Conservation (phyloP, 2,797 vertebrate genomes). For the Mormyrops attenuatus region DNA sequence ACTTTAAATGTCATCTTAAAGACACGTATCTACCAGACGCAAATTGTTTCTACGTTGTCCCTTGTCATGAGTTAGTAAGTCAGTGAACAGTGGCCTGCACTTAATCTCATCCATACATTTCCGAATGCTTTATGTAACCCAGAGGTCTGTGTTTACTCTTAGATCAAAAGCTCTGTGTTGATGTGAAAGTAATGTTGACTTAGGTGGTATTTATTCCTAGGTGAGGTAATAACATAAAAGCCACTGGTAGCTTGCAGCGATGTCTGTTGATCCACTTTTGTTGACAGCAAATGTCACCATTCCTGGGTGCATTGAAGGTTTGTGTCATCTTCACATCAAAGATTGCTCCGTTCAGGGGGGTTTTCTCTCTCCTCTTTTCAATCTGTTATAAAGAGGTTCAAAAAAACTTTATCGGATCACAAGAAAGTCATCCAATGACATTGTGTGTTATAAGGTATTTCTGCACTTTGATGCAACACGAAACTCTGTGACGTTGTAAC, state of each 20-base stretch:
- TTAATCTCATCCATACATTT: not conserved
- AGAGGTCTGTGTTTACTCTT: not conserved
- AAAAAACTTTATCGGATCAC: constrained; percentile 5
- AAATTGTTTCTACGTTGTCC: not conserved
- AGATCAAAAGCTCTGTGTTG: constrained; percentile 10
- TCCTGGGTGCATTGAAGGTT: constrained; percentile 8
- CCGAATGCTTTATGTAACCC: not conserved
- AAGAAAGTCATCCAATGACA: constrained; percentile 10
- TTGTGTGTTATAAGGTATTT: not conserved
- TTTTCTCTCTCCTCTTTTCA: not conserved
- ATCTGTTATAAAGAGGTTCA: not conserved
- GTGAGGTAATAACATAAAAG: constrained; percentile 21
- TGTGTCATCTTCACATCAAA: constrained; percentile 17
- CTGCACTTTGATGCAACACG: constrained; percentile 10
- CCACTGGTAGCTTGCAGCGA: not conserved
- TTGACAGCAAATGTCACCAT: constrained; percentile 15
- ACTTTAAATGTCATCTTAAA: not conserved
- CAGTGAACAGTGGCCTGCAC: not conserved
- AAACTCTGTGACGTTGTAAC: not conserved
- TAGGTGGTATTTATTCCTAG: constrained; percentile 15
- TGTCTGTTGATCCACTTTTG: not conserved
- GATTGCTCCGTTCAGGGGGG: not conserved
- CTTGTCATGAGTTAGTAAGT: not conserved
- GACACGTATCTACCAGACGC: not conserved
- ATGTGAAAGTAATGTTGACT: constrained; percentile 9